Evolutionary conservation across 30 jellyfish, hydroid and myxozoan species (phyloP).

Genomic region (Pelagia noctiluca): DNA sequence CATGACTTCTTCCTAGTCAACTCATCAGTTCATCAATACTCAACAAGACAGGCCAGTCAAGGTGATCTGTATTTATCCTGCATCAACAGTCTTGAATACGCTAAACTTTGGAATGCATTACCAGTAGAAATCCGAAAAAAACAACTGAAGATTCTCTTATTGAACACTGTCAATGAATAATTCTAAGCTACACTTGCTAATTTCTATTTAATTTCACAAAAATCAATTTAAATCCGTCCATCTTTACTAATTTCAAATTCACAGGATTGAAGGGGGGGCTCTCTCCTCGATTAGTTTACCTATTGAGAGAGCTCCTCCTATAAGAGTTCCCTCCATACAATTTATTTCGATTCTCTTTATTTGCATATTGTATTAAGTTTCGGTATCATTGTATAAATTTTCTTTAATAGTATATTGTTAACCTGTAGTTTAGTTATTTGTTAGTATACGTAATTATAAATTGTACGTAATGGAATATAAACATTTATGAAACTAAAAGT

Average conservation of each 20-base stretch:
- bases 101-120: slow-evolving; percentile 60
- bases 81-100: slow-evolving; percentile 35
- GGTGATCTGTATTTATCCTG: slow-evolving; percentile 34
- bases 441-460: background rate
- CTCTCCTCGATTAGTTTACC: no score
- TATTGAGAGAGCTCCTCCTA: slow-evolving; percentile 6
- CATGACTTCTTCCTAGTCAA: slow-evolving; percentile 25
- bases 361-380: background rate
- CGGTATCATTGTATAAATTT: background rate
- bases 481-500: no score
- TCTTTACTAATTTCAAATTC: background rate
- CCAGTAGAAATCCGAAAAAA: slow-evolving; percentile 46
- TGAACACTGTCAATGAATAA: slow-evolving; percentile 43
- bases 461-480: background rate
- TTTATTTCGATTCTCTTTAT: background rate
- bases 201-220: slow-evolving; percentile 1
- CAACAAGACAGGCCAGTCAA: slow-evolving; percentile 54
- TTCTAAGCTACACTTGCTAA: slow-evolving; percentile 13
- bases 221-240: background rate
- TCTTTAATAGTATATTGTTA: background rate
- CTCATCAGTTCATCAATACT: slow-evolving; percentile 47
- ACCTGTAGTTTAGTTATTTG: background rate
- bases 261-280: slow-evolving; percentile 10
- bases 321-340: slow-evolving; percentile 1
- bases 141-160: slow-evolving; percentile 39